phyloP scores from a whole-genome alignment of 2,888 invertebrate species.

The Drosophila diplacantha region DNA sequence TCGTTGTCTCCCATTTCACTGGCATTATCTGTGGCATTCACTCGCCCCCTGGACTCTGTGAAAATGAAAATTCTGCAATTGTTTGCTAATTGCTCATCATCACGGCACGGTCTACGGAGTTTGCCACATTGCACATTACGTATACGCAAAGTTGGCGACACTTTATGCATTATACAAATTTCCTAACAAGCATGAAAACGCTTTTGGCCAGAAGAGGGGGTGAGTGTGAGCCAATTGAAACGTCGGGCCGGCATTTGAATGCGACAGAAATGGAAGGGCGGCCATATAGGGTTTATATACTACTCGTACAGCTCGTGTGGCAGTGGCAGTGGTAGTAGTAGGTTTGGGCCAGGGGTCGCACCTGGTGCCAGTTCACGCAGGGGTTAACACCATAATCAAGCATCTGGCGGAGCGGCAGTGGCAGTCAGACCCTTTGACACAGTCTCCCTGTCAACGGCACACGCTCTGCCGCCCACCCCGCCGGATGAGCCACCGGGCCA shows the following conservation, averaged over 20 bases:
- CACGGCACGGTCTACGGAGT: slow-evolving; percentile 39
- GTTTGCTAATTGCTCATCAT: slow-evolving; percentile 71
- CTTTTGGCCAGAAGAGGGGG: slow-evolving; percentile 34
- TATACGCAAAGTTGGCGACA: slow-evolving; percentile 61
- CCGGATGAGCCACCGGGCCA: slow-evolving; percentile 1
- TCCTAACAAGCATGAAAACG: slow-evolving; percentile 63
- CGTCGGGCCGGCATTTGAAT: slow-evolving; percentile 53
- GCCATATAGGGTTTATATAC: slow-evolving; percentile 5
- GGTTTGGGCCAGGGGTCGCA: slow-evolving; percentile 36
- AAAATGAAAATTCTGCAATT: slow-evolving; percentile 64
- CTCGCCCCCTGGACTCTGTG: slow-evolving; percentile 35
- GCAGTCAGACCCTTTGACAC: slow-evolving; percentile 42
- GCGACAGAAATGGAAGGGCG: slow-evolving; percentile 21
- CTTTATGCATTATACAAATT: slow-evolving; percentile 63
- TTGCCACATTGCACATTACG: slow-evolving; percentile 48
- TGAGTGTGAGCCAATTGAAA: slow-evolving; percentile 54
- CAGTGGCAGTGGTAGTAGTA: background rate
- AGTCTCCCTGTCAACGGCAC: slow-evolving; percentile 28
- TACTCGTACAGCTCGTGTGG: background rate
- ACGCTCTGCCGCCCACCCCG: slow-evolving; percentile 21
- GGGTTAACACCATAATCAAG: slow-evolving; percentile 71
- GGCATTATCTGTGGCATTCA: slow-evolving; percentile 19
- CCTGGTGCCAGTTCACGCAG: slow-evolving; percentile 63
- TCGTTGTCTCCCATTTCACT: slow-evolving; percentile 29
- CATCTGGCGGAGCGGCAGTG: slow-evolving; percentile 41